Base-by-base conservation (phyloP, 2,888 invertebrate species). In the Tachystola acroxantha region DNA sequence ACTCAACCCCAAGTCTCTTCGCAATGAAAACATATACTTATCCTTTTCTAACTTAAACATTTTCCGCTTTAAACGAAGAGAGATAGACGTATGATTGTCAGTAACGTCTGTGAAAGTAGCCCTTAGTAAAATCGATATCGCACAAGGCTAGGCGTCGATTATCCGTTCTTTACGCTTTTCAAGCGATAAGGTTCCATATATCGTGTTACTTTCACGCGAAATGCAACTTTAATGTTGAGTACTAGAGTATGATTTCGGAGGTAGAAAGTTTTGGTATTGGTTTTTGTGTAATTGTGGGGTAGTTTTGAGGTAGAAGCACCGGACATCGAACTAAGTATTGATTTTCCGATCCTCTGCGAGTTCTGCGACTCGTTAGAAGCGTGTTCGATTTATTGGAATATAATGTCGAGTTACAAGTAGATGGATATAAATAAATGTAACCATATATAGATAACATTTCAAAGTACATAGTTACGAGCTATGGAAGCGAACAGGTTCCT, bases 141-240 rank as follows among this genome's bases (percentile, higher is more conserved):
- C 84, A 79, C 86, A 87, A 87, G 87, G 86, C 86, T 86, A 78
- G 77, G 69, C 80, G 86, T 87, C 86, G 86, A 87, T 86, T 85
- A 85, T 81, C 81, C 76, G 77, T 68, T 75, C 57, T 54, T 42
- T 20, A 40, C 30, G 28, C 44, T 19, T 31, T 31, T 29, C 38
- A 30, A 34, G 34, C 20, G 37, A 36, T 39, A 75, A 59, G 12
- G 60, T 48, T 43, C 11, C 42, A 69, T 36, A 44, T 34, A 40
- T 0, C 4, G 1, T 7, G 6, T 5, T 0, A 0, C 1, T 12
- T 1, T 7, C 34, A 1, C n/a, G 2, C 6, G 2, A 59, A 40
- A 39, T 13, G 45, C 1, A 16, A 6, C 49, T 35, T 35, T 68
- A 60, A 37, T 0, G 0, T 0, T 0, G 1, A 0, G 0, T 0